Evolutionary conservation across 2,797 vertebrate species (phyloP).

Genomic region (Myotis vivesi): DNA sequence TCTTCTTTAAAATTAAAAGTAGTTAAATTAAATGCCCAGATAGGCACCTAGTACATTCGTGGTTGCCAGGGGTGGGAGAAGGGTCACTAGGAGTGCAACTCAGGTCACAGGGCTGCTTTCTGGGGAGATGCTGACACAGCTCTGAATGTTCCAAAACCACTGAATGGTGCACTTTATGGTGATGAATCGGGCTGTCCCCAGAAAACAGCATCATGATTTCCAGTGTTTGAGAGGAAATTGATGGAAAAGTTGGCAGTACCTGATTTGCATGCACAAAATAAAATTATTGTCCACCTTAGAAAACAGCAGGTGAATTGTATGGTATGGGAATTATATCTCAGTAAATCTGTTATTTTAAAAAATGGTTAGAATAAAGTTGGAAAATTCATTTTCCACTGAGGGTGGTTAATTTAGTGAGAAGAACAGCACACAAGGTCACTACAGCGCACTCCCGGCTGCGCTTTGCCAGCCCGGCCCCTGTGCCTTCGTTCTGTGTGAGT

Average conservation of each 20-base stretch:
- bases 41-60: not conserved
- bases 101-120: not conserved
- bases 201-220: not conserved
- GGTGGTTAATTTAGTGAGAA: not conserved
- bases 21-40: not conserved
- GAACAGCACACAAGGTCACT: no score
- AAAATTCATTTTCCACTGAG: not conserved
- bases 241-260: not conserved
- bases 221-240: not conserved
- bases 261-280: not conserved
- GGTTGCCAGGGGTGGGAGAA: not conserved
- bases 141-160: no score
- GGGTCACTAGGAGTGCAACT: not conserved
- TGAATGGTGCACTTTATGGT: not conserved
- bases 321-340: not conserved
- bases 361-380: not conserved
- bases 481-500: not conserved
- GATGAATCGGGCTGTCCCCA: not conserved
- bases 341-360: not conserved
- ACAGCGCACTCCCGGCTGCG: not conserved
- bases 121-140: not conserved
- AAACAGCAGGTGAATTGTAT: not conserved
- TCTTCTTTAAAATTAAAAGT: not conserved
- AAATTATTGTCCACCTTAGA: not conserved
- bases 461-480: not conserved